Base-by-base conservation (phyloP, 2,888 invertebrate species). In the Platycheirus rosarum region DNA sequence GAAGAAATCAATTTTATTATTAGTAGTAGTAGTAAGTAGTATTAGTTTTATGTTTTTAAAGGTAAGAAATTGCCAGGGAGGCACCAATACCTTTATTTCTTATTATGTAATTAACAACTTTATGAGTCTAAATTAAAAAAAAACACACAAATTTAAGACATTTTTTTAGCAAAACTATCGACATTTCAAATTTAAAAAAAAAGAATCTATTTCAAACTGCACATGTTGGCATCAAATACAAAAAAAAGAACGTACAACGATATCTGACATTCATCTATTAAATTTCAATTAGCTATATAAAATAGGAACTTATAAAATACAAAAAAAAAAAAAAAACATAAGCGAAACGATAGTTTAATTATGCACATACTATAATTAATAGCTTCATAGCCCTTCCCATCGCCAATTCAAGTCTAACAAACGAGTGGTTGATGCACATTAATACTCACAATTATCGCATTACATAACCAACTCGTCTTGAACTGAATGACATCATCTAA, bases 371-470 rank as follows among this genome's bases (percentile, higher is more conserved):
- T 14, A 23, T 55, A 55, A 9, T 55, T 37, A 55, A 55, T 37
- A 35, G 18, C 13, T 1, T 55, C 20, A 4, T 42, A 14, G 1
- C 8, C 13, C 29, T 23, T 18, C 26, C 7, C 26, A 26, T 49
- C 13, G 40, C 23, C 2, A 55, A 23, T 48, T 40, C 29, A 11
- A n/a, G 14, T n/a, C 51, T 44, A 35, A 68, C 44, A 75, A 66
- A 66, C 44, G 66, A 57, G 65, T 37, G 55, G 37, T n/a, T 70
- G 63, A n/a, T n/a, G n/a, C n/a, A 63, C 69, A 77, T 68, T 77
- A 65, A 77, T 70, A 57, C 70, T 70, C 53, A 29, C 70, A n/a
- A n/a, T n/a, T n/a, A 77, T 65, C 65, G 46, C 37, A 3, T 9
- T 46, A 35, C 70, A 70, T 60, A 26, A 26, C 26, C 6, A 26